Evolutionary conservation across 2,797 vertebrate genomes (phyloP).

Genomic region (Mus spretus): DNA sequence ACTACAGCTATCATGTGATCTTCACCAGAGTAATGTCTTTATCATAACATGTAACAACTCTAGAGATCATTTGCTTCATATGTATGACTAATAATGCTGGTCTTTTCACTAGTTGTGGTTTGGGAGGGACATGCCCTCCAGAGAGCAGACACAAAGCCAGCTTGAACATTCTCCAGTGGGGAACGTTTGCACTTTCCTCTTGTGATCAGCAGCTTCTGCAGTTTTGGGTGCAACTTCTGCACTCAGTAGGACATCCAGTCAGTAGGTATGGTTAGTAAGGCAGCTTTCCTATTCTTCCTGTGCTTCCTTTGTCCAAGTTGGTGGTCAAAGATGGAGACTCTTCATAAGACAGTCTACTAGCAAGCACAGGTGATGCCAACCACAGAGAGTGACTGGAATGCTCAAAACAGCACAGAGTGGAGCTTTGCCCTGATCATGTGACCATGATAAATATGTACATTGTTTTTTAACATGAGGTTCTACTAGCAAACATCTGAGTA

Average conservation of each 20-base stretch:
- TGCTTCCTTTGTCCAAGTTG: neutral
- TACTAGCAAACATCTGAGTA: neutral
- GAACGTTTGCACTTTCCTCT: too few relatives aligned
- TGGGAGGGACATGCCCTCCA: neutral
- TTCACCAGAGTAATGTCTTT: neutral
- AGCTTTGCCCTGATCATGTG: neutral
- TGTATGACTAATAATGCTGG: too few relatives aligned
- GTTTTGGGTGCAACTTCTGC: rapidly evolving
- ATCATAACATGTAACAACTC: neutral
- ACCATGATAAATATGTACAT: neutral
- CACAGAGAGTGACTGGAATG: neutral
- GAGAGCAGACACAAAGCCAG: too few relatives aligned
- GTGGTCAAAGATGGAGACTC: neutral
- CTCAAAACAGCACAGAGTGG: neutral
- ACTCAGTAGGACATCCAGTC: neutral
- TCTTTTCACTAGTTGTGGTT: neutral
- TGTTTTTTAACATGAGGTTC: neutral
- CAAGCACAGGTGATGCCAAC: neutral
- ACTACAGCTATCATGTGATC: neutral
- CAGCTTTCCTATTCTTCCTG: neutral
- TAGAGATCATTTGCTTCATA: neutral
- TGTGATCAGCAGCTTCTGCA: rapidly evolving
- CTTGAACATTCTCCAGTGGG: neutral
- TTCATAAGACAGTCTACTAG: neutral
- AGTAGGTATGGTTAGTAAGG: rapidly evolving